These are phyloP conservation scores for Cheirogaleus medius DNA, from an alignment of 2,113 vertebrate genomes.

Conservation along the genomic window DNA sequence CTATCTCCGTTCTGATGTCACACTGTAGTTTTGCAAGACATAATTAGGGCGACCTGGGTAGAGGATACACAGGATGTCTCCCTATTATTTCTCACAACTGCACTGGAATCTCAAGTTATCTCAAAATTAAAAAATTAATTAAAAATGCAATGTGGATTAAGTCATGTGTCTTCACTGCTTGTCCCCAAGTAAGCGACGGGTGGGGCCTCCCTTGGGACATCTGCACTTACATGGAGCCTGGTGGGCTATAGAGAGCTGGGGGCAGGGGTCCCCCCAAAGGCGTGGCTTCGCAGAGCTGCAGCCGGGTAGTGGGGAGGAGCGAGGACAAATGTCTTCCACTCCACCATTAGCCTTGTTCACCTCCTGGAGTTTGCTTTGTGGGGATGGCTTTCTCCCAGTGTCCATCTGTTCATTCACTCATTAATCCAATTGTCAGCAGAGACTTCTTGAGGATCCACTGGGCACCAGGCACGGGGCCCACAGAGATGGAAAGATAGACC, in stretches of 20 bases:
- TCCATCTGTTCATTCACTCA: neutral
- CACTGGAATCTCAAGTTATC: neutral
- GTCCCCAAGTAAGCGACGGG: neutral
- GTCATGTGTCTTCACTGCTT: neutral
- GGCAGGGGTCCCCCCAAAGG: too few species aligned
- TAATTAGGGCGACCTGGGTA: neutral
- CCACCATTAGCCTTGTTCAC: neutral
- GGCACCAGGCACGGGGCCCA: neutral
- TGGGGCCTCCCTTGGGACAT: neutral
- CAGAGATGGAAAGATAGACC: neutral
- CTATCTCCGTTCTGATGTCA: neutral
- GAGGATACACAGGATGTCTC: neutral
- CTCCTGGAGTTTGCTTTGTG: neutral
- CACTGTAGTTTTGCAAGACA: neutral
- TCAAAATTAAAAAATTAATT: neutral
- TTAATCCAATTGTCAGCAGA: neutral
- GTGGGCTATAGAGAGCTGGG: too few species aligned
- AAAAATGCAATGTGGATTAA: conserved; percentile 13
- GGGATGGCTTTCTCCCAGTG: neutral
- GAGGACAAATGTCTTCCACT: neutral
- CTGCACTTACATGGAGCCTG: neutral
- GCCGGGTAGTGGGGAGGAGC: neutral
- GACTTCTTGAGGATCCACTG: neutral
- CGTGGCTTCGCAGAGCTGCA: neutral
- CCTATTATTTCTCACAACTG: neutral